Conservation (phyloP, 2,888 invertebrate species). For the Nomada hirtipes region DNA sequence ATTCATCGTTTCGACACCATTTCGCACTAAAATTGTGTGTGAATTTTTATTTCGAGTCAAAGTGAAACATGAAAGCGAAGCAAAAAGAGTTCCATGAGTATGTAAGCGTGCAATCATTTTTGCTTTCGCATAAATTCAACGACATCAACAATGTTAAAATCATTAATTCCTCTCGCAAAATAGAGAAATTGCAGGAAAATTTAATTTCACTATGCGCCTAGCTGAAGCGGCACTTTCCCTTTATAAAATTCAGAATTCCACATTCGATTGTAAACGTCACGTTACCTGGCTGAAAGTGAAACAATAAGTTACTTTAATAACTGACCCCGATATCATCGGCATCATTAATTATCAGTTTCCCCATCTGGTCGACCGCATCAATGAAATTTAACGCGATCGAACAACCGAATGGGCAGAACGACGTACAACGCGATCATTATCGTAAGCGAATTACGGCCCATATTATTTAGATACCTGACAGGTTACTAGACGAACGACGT, state of each 20-base stretch:
- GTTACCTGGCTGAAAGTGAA: slow-evolving; percentile 11
- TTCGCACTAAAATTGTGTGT: background rate
- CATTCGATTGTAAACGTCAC: slow-evolving; percentile 1
- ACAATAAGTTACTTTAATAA: slow-evolving; percentile 48
- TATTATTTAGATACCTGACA: slow-evolving; percentile 57
- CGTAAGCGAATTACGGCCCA: slow-evolving; percentile 51
- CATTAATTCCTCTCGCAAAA: too few relatives aligned
- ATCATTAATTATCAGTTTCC: slow-evolving; percentile 57
- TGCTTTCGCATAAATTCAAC: too few relatives aligned
- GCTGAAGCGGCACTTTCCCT: too few relatives aligned
- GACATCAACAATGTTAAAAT: too few relatives aligned
- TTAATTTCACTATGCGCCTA: too few relatives aligned
- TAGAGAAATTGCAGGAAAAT: too few relatives aligned
- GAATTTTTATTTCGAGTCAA: background rate
- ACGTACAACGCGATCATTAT: slow-evolving; percentile 40
- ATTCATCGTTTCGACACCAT: background rate
- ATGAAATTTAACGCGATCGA: slow-evolving; percentile 54
- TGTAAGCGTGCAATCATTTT: too few relatives aligned
- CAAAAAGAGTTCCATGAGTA: background rate
- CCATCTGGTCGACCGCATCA: slow-evolving; percentile 49
- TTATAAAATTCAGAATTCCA: background rate
- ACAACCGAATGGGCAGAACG: slow-evolving; percentile 38
- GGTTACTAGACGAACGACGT: slow-evolving; percentile 30
- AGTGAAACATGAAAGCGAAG: too few relatives aligned
- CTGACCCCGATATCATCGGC: slow-evolving; percentile 46